Evolutionary conservation across 2,888 invertebrate species (phyloP).

Genomic region (Chelonus formosanus): DNA sequence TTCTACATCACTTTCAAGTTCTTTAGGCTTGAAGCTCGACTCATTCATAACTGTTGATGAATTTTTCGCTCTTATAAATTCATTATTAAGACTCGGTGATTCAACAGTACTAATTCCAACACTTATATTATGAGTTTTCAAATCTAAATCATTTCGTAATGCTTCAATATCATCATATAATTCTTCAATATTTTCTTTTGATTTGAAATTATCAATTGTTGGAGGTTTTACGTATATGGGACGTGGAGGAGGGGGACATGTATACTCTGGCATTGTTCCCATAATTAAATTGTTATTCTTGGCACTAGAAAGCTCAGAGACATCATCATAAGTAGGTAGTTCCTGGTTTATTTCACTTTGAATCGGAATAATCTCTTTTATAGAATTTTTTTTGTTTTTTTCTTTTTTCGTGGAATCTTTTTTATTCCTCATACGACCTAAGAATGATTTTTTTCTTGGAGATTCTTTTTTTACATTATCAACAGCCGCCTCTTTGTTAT

Average conservation of each 20-base stretch:
- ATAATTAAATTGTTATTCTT: conserved; percentile 18
- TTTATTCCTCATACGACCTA: conserved; percentile 50
- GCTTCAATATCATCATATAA: conserved; percentile 57
- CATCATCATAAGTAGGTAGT: conserved; percentile 50
- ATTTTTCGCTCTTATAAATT: background rate
- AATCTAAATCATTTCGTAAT: conserved; percentile 33
- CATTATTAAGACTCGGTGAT: conserved; percentile 1
- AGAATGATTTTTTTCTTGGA: conserved; percentile 52
- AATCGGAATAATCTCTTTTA: background rate
- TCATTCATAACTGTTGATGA: background rate
- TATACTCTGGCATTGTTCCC: conserved; percentile 49
- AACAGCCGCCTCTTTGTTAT: conserved; percentile 39
- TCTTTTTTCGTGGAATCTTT: conserved; percentile 45
- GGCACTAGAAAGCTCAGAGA: conserved; percentile 32
- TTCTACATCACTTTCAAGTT: conserved; percentile 42
- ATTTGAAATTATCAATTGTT: conserved; percentile 22
- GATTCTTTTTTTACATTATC: conserved; percentile 34
- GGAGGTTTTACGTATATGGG: conserved; percentile 50
- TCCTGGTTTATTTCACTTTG: conserved; percentile 33
- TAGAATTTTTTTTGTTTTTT: conserved; percentile 10
- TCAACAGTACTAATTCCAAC: conserved; percentile 11
- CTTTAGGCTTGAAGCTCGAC: background rate
- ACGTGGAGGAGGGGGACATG: conserved; percentile 54
- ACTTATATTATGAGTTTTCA: conserved; percentile 28
- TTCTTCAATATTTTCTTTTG: conserved; percentile 39